A percentile compares a stretch with the other conserved stretches of the same genome.
phyloP scores from a whole-genome alignment of 2,113 vertebrate species.

The Platysternon megacephalum region DNA sequence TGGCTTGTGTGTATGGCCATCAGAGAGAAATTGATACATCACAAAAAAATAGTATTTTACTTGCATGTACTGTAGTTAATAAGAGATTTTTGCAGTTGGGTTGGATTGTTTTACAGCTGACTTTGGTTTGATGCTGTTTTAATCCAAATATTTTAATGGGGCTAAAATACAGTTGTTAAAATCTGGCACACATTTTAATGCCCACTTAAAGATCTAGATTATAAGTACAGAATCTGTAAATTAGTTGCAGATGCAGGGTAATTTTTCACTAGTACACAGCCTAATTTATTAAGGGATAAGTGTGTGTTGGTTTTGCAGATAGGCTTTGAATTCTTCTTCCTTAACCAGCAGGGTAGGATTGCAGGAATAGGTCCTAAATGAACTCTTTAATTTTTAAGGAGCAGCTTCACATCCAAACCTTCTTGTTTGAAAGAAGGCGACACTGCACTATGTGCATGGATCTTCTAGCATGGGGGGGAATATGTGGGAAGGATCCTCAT shows the following conservation, averaged over 20 bases:
- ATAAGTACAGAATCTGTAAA: not conserved
- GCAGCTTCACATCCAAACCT: not conserved
- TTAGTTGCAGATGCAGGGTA: not conserved
- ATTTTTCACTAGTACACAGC: not conserved
- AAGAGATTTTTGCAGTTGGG: not conserved
- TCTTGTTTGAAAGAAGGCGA: not conserved
- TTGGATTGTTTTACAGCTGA: not conserved
- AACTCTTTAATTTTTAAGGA: not conserved
- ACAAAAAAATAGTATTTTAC: not conserved
- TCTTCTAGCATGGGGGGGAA: not conserved
- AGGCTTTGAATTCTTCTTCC: not conserved
- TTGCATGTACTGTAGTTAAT: not conserved
- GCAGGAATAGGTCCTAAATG: not conserved
- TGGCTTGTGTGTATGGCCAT: constrained; percentile 17
- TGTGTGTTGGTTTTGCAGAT: not conserved
- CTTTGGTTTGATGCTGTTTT: not conserved
- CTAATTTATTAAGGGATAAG: not conserved
- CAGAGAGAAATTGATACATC: constrained; percentile 3
- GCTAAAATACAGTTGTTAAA: constrained; percentile 4
- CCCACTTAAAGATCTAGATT: not conserved
- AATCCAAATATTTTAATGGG: not conserved
- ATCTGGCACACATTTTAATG: not conserved
- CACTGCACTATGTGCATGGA: not conserved
- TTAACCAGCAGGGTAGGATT: not conserved
- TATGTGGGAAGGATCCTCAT: not conserved